phyloP scores from a whole-genome alignment of 2,113 vertebrate genomes.

The Neodontobutis hainanensis region DNA sequence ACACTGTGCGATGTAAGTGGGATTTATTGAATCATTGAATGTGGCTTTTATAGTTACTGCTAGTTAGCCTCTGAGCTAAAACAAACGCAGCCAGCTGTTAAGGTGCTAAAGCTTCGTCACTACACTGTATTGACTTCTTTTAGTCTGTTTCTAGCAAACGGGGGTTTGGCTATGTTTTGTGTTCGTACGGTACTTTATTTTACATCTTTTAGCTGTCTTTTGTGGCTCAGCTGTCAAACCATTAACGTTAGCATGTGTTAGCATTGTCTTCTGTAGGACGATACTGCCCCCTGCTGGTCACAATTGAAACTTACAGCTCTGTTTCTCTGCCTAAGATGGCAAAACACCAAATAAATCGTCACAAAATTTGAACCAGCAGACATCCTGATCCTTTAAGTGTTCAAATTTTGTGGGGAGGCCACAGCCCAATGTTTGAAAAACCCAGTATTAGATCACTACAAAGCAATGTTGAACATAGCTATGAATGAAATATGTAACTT shows the following conservation, averaged over 20 bases:
- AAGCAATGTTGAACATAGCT: no score
- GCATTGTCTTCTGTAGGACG: neutral
- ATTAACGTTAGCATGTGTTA: slow-evolving; percentile 31
- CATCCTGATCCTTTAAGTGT: no score
- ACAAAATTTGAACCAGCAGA: no score
- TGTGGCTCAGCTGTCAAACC: slow-evolving; percentile 31
- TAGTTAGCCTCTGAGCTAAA: slow-evolving; percentile 58
- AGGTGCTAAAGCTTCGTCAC: neutral
- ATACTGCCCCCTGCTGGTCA: slow-evolving; percentile 48
- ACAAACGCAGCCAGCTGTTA: slow-evolving; percentile 5
- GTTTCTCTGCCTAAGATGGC: neutral
- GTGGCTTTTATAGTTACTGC: slow-evolving; percentile 27
- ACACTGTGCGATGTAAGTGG: slow-evolving; percentile 95
- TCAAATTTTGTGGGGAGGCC: no score
- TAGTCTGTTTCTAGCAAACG: rapidly evolving
- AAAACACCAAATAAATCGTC: no score
- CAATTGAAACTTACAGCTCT: neutral
- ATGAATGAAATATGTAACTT: no score
- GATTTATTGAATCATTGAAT: slow-evolving; percentile 13
- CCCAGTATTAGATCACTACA: no score
- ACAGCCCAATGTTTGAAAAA: no score
- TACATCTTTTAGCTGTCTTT: neutral
- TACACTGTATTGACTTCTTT: rapidly evolving
- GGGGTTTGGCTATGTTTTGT: rapidly evolving
- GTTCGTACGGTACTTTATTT: neutral